Conservation (phyloP, 2,113 vertebrate species). For the Papio anubis region DNA sequence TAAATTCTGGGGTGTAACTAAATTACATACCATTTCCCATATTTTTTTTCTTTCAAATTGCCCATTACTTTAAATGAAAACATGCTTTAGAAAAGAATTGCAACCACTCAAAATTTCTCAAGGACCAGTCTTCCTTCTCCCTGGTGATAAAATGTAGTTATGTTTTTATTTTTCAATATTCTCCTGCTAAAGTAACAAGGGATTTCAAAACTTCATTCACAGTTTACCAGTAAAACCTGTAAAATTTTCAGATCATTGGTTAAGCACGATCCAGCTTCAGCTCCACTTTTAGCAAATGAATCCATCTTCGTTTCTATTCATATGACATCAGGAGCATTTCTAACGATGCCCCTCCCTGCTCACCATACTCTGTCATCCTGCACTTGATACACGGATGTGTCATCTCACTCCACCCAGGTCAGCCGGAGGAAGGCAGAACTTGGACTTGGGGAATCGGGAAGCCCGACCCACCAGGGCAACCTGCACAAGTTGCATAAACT, state of each 20-base stretch:
- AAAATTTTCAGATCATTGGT: background rate
- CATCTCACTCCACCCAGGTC: background rate
- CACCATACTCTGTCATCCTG: background rate
- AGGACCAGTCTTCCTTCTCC: background rate
- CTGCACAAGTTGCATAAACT: too few relatives aligned
- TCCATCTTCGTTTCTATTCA: background rate
- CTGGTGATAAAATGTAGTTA: background rate
- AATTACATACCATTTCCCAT: slow-evolving; percentile 52
- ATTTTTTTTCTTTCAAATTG: slow-evolving; percentile 7
- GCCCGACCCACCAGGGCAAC: too few relatives aligned
- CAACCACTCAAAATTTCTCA: slow-evolving; percentile 40
- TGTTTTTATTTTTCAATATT: background rate
- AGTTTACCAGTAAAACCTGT: background rate
- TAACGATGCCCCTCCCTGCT: background rate
- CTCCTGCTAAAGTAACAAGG: background rate
- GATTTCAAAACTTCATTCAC: background rate
- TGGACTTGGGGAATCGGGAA: background rate
- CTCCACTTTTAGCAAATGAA: background rate
- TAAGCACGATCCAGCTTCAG: background rate
- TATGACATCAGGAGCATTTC: fast-evolving
- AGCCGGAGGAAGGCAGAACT: background rate
- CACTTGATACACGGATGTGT: fast-evolving
- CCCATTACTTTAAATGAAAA: slow-evolving; percentile 58
- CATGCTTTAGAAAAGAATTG: slow-evolving; percentile 27
- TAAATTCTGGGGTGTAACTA: slow-evolving; percentile 52